These are phyloP conservation scores for Eupeodes luniger DNA, from an alignment of 2,888 invertebrate species.

Conservation along the genomic window DNA sequence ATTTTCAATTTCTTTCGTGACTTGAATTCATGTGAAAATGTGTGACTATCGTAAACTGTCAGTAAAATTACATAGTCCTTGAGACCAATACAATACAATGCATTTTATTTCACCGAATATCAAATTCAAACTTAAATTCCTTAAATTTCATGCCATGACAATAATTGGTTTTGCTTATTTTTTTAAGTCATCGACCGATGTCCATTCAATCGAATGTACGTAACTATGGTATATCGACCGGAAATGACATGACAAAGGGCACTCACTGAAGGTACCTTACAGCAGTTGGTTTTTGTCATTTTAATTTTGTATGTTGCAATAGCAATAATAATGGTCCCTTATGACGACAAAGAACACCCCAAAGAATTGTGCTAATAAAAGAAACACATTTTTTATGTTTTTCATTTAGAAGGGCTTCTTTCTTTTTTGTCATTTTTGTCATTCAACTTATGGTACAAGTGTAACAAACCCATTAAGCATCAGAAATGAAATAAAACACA, in stretches of 20 bases:
- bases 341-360: neutral
- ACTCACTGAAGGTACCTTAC: neutral
- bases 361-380: constrained; percentile 16
- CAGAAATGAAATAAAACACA: constrained; percentile 10
- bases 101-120: too few relatives aligned
- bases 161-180: neutral
- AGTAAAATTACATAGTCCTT: too few relatives aligned
- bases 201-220: constrained; percentile 15
- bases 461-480: constrained; percentile 40
- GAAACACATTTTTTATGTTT: neutral
- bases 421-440: neutral
- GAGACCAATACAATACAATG: too few relatives aligned
- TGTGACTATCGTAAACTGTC: too few relatives aligned
- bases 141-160: neutral
- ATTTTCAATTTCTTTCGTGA: too few relatives aligned
- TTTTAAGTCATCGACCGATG: constrained; percentile 16
- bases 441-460: constrained; percentile 8
- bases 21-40: too few relatives aligned
- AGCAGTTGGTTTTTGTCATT: constrained; percentile 24
- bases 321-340: neutral
- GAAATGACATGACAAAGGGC: constrained; percentile 46
- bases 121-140: too few relatives aligned
- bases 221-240: constrained; percentile 19
- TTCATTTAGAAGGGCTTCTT: constrained; percentile 47
- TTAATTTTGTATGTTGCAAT: constrained; percentile 7